Evolutionary conservation across 1,140 invertebrate species (phyloP).

Genomic region (Drosophila kurseongensis): DNA sequence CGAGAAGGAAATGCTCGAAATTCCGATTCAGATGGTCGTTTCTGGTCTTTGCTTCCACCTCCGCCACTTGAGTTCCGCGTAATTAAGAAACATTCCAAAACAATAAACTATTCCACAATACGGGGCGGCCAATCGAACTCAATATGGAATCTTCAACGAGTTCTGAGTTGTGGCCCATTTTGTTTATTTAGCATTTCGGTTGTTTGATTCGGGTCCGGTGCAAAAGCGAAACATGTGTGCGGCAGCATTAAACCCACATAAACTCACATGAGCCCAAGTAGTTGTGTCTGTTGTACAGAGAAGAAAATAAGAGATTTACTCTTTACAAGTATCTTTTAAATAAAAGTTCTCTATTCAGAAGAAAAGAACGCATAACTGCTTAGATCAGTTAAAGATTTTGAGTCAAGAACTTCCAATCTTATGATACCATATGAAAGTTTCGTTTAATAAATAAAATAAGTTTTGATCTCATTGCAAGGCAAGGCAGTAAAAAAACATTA

Average conservation of each 20-base stretch:
- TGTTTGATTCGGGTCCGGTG: slow-evolving; percentile 44
- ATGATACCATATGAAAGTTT: no score
- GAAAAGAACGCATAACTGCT: background rate
- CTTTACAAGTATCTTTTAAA: no score
- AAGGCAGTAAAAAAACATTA: no score
- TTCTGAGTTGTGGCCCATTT: slow-evolving; percentile 22
- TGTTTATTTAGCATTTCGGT: slow-evolving; percentile 53
- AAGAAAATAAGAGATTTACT: slow-evolving; percentile 1
- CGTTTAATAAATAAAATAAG: no score
- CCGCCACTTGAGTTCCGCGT: slow-evolving; percentile 76
- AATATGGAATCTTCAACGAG: slow-evolving; percentile 46
- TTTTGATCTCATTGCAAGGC: no score
- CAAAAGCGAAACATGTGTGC: slow-evolving; percentile 75
- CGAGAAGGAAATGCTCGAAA: slow-evolving; percentile 68
- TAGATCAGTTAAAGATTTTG: no score
- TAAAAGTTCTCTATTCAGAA: background rate
- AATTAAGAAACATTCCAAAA: slow-evolving; percentile 82
- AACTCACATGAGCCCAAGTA: slow-evolving; percentile 28
- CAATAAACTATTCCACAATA: slow-evolving; percentile 74
- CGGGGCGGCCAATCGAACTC: slow-evolving; percentile 58
- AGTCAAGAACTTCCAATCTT: background rate
- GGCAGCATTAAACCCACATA: slow-evolving; percentile 64
- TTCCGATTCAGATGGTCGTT: slow-evolving; percentile 54
- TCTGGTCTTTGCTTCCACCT: slow-evolving; percentile 37
- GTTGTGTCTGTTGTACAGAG: slow-evolving; percentile 36